These are phyloP conservation scores for Ramphastos sulfuratus DNA, from an alignment of 2,113 vertebrate species.

Conservation along the genomic window DNA sequence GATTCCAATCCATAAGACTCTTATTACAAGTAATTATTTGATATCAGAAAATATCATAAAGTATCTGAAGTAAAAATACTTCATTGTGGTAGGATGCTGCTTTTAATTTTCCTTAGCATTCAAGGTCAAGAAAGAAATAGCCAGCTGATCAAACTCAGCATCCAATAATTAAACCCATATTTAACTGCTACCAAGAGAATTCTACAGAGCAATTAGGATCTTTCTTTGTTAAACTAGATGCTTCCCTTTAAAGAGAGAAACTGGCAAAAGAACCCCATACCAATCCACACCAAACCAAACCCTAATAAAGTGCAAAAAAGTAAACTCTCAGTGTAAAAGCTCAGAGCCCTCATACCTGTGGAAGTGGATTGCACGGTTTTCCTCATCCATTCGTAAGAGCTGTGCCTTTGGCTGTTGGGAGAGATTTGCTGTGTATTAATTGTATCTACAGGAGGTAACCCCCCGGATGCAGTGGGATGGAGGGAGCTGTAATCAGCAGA, in stretches of 20 bases:
- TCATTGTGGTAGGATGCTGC: background rate
- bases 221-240: background rate
- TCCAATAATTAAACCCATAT: background rate
- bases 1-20: background rate
- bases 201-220: background rate
- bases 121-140: background rate
- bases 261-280: background rate
- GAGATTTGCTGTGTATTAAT: slow-evolving; percentile 77
- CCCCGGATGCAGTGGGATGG: slow-evolving; percentile 71
- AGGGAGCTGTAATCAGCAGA: slow-evolving; percentile 81
- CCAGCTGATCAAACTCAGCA: background rate
- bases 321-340: background rate
- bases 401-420: slow-evolving; percentile 83
- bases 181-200: background rate
- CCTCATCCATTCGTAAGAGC: slow-evolving; percentile 91
- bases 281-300: background rate
- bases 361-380: slow-evolving; percentile 89
- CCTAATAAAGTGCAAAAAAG: background rate
- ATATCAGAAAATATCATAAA: background rate
- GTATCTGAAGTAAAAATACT: background rate
- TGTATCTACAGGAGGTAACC: slow-evolving; percentile 78
- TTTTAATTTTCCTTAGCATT: background rate
- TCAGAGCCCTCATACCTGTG: slow-evolving; percentile 78
- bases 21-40: background rate
- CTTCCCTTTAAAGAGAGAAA: background rate